Conservation (phyloP, 1,140 invertebrate species). For the Habropoda laboriosa region DNA sequence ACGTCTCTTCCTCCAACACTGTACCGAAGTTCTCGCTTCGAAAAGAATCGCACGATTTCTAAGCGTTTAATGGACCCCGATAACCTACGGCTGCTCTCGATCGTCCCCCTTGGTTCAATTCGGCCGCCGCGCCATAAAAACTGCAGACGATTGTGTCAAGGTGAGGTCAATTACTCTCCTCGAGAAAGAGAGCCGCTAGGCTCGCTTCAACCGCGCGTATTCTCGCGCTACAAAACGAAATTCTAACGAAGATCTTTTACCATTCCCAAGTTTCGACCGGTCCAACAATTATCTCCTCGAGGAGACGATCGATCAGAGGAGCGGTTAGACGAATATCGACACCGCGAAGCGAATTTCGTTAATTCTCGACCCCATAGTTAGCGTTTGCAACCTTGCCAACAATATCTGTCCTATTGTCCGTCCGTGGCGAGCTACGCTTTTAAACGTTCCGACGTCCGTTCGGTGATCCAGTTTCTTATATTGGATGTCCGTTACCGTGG, state of each 20-base stretch:
- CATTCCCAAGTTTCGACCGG: too few relatives aligned
- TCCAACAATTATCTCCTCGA: background rate
- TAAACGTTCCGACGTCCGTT: background rate
- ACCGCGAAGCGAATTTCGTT: constrained; percentile 4
- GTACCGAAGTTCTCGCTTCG: too few relatives aligned
- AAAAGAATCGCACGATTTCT: too few relatives aligned
- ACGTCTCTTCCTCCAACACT: too few relatives aligned
- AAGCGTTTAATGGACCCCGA: too few relatives aligned
- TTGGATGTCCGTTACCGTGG: background rate
- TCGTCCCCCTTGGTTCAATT: background rate
- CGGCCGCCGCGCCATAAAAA: constrained; percentile 13
- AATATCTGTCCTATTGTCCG: constrained; percentile 6
- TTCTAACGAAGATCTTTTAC: too few relatives aligned
- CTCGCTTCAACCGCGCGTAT: too few relatives aligned
- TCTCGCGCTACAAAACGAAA: too few relatives aligned
- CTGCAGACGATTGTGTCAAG: constrained; percentile 37
- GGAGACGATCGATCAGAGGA: background rate
- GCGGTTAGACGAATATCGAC: background rate
- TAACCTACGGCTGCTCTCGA: too few relatives aligned
- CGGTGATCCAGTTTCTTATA: constrained; percentile 22
- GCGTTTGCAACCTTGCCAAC: constrained; percentile 21
- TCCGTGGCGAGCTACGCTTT: background rate
- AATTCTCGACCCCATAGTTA: constrained; percentile 12
- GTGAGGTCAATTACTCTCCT: constrained; percentile 47
- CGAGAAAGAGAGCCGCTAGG: constrained; percentile 24